Conservation (phyloP, 92 coral and sea anemone species). For the Desmophyllum pertusum region DNA sequence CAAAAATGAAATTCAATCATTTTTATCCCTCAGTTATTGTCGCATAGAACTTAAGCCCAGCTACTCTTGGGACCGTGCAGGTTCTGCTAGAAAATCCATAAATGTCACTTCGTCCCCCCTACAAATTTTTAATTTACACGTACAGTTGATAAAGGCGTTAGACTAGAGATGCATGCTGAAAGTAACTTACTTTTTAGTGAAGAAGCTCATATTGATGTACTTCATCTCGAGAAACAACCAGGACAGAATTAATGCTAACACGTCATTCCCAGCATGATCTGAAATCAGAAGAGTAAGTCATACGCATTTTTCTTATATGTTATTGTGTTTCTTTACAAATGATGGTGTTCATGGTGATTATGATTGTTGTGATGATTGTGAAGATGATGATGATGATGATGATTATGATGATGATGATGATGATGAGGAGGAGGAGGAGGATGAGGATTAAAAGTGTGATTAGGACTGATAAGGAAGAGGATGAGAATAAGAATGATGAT, state of each 20-base stretch:
- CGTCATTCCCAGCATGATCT: conserved; percentile 60
- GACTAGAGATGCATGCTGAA: no score
- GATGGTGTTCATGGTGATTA: not conserved
- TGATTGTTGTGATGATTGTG: no score
- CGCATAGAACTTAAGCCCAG: no score
- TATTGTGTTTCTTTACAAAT: not conserved
- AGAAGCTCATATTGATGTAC: conserved; percentile 5
- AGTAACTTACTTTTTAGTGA: not conserved
- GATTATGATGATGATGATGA: not conserved
- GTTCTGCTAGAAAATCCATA: no score
- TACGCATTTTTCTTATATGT: not conserved
- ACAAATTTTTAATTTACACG: not conserved
- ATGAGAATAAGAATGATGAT: no score
- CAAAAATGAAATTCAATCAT: no score
- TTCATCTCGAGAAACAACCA: conserved; percentile 59
- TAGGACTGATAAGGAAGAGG: not conserved
- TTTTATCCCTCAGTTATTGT: no score
- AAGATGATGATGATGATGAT: no score
- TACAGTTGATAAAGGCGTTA: not conserved
- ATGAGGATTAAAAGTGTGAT: no score
- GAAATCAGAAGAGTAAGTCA: not conserved
- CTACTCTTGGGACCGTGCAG: no score
- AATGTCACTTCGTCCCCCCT: no score
- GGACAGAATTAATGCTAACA: conserved; percentile 35
- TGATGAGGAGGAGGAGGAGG: no score